A percentile compares a stretch with the other conserved stretches of the same genome.
These are phyloP conservation scores for Diabrotica virgifera DNA, from an alignment of 1,140 invertebrate species.

Conservation along the genomic window DNA sequence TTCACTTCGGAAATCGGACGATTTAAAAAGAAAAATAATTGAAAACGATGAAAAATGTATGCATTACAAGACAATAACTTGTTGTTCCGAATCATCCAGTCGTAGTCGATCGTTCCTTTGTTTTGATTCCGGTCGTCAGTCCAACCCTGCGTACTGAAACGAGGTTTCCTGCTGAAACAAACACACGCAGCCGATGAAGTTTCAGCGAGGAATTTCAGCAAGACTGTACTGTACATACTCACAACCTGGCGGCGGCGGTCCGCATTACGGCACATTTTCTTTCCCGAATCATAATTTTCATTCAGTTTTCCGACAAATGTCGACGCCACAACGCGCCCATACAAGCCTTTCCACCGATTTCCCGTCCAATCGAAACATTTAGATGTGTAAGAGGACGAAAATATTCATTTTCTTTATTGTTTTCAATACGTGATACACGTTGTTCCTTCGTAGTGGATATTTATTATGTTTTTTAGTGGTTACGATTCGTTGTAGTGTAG, in stretches of 20 bases:
- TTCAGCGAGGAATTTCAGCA: conserved; percentile 13
- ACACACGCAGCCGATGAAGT: conserved; percentile 13
- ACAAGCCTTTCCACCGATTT: background rate
- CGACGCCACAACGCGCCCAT: no score
- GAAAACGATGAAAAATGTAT: no score
- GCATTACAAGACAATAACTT: no score
- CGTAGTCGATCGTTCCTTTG: no score
- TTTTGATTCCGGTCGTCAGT: background rate
- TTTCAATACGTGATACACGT: background rate
- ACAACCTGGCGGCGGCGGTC: conserved; percentile 37
- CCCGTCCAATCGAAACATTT: background rate
- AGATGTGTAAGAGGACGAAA: background rate
- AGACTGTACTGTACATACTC: conserved; percentile 21
- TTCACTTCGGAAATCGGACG: no score
- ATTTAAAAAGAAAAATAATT: no score
- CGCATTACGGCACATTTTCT: conserved; percentile 35
- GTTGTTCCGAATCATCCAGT: no score
- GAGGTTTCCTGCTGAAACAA: conserved; percentile 16
- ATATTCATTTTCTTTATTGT: background rate
- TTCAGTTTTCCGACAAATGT: conserved; percentile 2
- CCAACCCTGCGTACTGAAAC: background rate
- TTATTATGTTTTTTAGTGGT: background rate
- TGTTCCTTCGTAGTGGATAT: background rate
- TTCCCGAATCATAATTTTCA: conserved; percentile 30
- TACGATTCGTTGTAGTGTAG: background rate